phyloP scores from a whole-genome alignment of 64 coral and sea anemone species.

The Catalaphyllia jardinei region DNA sequence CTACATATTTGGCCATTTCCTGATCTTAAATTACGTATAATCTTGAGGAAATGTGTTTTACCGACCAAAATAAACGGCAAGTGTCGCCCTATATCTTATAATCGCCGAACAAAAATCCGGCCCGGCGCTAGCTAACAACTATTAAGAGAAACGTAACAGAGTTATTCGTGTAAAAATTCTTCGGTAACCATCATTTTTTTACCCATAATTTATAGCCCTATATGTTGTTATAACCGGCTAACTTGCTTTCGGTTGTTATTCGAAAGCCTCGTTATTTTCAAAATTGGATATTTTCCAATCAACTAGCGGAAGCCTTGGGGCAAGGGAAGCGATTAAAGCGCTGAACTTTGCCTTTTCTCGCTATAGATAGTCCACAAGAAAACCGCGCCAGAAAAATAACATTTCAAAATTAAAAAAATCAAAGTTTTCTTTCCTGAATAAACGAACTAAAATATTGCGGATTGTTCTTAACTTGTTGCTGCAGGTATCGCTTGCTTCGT shows the following conservation, averaged over 20 bases:
- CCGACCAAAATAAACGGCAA: no score
- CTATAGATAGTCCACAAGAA: neutral
- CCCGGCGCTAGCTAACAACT: no score
- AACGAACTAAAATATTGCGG: neutral
- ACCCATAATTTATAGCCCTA: neutral
- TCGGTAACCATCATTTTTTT: neutral
- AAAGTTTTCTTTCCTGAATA: neutral
- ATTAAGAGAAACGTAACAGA: no score
- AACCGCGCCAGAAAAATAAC: neutral
- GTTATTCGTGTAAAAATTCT: neutral
- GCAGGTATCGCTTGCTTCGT: neutral
- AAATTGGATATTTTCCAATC: conserved; percentile 9
- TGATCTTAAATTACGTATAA: no score
- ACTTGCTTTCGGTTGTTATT: neutral
- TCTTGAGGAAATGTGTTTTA: no score
- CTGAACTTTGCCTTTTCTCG: neutral
- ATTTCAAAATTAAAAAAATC: neutral
- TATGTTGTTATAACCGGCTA: neutral
- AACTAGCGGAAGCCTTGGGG: neutral
- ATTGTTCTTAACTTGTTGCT: neutral
- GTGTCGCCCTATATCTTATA: no score
- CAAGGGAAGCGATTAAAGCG: neutral
- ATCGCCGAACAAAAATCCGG: no score
- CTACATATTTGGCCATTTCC: no score
- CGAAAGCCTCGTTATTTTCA: neutral